Conservation (phyloP, 2,113 vertebrate species). For the Lophura nycthemera region DNA sequence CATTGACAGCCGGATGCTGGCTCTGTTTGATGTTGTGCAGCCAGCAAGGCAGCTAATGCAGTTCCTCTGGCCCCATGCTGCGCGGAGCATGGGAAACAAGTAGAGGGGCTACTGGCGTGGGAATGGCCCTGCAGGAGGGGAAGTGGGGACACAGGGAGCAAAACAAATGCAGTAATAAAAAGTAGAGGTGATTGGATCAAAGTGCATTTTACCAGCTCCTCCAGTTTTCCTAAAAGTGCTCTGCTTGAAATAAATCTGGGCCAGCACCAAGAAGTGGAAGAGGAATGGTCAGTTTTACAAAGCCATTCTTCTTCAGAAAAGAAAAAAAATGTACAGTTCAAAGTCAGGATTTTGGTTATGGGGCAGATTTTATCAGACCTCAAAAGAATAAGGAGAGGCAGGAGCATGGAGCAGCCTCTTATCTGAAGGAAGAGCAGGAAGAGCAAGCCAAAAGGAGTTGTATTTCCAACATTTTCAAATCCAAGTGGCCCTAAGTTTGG, state of each 20-base stretch:
- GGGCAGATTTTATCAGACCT: background rate
- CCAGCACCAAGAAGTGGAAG: background rate
- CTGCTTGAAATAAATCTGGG: background rate
- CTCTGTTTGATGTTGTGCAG: conserved; percentile 34
- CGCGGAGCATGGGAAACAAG: background rate
- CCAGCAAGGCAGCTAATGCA: background rate
- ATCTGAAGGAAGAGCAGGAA: background rate
- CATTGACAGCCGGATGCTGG: background rate
- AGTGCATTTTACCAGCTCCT: background rate
- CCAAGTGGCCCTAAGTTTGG: background rate
- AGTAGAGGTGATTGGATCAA: background rate
- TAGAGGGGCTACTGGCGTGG: background rate
- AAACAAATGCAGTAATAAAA: background rate
- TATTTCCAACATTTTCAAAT: background rate
- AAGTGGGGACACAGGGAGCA: background rate
- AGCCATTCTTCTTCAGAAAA: background rate
- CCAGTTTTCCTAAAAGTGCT: background rate
- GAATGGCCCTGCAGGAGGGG: background rate
- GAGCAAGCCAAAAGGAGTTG: background rate
- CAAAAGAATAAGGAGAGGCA: background rate
- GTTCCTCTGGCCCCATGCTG: background rate
- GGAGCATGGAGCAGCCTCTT: background rate
- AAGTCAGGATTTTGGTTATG: background rate
- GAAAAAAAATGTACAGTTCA: too few species aligned
- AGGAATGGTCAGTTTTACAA: background rate